Evolutionary conservation across 2,797 vertebrate species (phyloP), one percentile per base, ranked within the genome.

Genomic region (Calcarius lapponicus): DNA sequence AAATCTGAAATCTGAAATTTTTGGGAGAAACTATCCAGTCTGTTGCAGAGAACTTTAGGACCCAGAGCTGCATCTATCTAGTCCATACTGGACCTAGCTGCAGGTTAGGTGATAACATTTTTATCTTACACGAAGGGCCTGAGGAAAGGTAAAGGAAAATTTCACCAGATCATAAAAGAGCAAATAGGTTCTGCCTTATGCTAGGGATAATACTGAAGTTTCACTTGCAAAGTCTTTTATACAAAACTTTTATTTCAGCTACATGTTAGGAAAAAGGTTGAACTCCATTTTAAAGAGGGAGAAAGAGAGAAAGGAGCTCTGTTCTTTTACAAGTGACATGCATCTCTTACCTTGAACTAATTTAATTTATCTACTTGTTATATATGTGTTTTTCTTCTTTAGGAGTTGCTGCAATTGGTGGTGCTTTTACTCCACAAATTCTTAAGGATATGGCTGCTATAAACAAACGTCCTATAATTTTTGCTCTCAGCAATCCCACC

Each of bases 401-500:
- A 99, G 99, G 99, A 78, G 99, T 99, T 95, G 99, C 99, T 54
- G 99, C 99, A 53, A 91, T 99, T 67, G 94, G 98, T 28, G 99
- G 99, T 80, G 99, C 99, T 29, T 99, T 99, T 96, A 98, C 99
- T 3, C 96, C 99, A 95, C 97, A 98, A 84, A 99, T 99, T 95
- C 98, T 99, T 96, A 98, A 97, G 88, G 98, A 98, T 84, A 99
- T 99, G 99, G 99, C 99, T 57, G 97, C 97, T 64, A 98, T 99
- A 94, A 99, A 99, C 56, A 60, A 99, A 60, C 97, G 61, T 22
- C 99, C 99, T 11, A 98, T 99, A 92, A 99, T 99, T 97, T 99
- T 99, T 86, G 99, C 99, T 86, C 98, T 99, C 95, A 99, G 99
- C 97, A 99, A 99, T 95, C 99, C 99, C 12, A 99, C 99, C 81